These are phyloP conservation scores for Lottia scabra DNA, from an alignment of 2,888 invertebrate species.

Conservation along the genomic window DNA sequence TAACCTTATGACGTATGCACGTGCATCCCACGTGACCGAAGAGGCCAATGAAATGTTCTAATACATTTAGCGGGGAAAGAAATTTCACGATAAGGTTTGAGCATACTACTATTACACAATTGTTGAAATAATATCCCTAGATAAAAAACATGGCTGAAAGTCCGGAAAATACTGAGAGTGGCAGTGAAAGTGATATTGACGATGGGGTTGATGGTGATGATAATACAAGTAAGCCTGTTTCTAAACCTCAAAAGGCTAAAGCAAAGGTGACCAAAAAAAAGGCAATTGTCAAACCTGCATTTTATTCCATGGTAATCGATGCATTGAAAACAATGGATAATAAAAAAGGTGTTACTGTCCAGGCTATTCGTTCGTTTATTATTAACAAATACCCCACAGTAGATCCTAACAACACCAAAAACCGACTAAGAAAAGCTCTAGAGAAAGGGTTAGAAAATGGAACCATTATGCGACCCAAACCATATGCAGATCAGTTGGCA, in stretches of 20 bases:
- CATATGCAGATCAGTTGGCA: slow-evolving; percentile 36
- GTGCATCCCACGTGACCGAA: no score
- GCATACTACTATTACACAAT: no score
- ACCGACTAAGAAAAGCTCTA: slow-evolving; percentile 41
- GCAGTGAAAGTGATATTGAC: no score
- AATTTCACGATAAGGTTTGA: no score
- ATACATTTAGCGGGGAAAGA: no score
- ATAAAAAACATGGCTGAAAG: no score
- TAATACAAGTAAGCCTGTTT: no score
- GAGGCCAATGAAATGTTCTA: no score
- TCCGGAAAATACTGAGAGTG: no score
- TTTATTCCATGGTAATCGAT: slow-evolving; percentile 40
- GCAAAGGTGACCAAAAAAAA: neutral
- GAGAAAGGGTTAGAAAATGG: slow-evolving; percentile 42
- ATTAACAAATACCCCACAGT: slow-evolving; percentile 41
- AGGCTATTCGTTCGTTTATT: slow-evolving; percentile 44
- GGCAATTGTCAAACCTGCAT: slow-evolving; percentile 26
- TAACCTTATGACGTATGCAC: no score
- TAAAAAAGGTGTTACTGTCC: slow-evolving; percentile 45
- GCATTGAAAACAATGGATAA: slow-evolving; percentile 37
- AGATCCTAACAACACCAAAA: slow-evolving; percentile 33
- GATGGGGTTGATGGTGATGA: no score
- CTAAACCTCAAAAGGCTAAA: neutral
- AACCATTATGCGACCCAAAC: slow-evolving; percentile 40
- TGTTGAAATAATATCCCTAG: no score